Evolutionary conservation across 2,113 vertebrate genomes (phyloP), one percentile per base, ranked within the genome.

Genomic region (Tichodroma muraria): DNA sequence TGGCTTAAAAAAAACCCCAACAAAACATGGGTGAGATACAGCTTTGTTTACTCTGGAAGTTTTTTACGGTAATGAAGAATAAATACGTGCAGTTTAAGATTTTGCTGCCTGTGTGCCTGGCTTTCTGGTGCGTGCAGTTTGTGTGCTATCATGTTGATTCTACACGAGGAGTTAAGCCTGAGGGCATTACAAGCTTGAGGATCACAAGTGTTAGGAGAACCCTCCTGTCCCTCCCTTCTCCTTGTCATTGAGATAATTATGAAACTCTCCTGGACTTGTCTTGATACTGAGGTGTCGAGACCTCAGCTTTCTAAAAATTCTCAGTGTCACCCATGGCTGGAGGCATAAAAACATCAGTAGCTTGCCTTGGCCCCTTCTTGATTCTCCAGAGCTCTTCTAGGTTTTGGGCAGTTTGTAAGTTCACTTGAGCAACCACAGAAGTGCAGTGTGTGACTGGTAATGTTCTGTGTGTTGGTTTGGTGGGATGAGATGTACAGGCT

Each of bases 371-470:
- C 38, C 3, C 4, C 27, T 25, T 85, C 21, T 66, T 63, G 38
- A 10, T 45, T 87, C 19, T 77, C 15, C n/a, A 52, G 37, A 69
- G 54, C 15, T 84, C 28, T 38, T 16, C 14, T 20, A 45, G 45
- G 15, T 42, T 84, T 45, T 53, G 50, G 47, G 38, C 54, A 53
- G 28, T 54, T 50, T 6, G 6, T 33, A 25, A 76, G 13, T 28
- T 47, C 31, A 50, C 38, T 12, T 21, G n/a, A 61, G 31, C 37
- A 22, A 9, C 15, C 35, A 12, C n/a, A 22, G n/a, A 49, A 75
- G 11, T 27, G 20, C 47, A 47, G 8, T 0, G 0, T 24, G 17
- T 52, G 60, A 33, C n/a, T 71, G 25, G 16, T 63, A 11, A 17
- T 16, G 47, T 17, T 80, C 52, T 23, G 37, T 9, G 2, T 30